Conservation (phyloP, 2,113 vertebrate genomes). For the Strix uralensis region DNA sequence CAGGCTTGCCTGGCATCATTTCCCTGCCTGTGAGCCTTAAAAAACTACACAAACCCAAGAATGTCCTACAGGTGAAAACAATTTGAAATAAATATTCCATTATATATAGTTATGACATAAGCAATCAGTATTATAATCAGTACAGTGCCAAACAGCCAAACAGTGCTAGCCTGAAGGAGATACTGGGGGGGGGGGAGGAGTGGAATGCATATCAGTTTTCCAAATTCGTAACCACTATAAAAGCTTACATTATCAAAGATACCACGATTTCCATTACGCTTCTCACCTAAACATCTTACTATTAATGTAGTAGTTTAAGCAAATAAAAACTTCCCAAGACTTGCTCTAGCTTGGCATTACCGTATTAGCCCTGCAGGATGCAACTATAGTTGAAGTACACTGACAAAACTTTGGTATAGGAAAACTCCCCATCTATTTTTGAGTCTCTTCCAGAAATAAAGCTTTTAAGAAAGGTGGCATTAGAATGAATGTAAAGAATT, state of each 20-base stretch:
- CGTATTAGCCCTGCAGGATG: not conserved
- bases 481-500: not conserved
- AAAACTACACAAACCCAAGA: not conserved
- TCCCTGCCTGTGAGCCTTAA: not conserved
- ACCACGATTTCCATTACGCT: not conserved
- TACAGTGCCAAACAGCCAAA: not conserved
- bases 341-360: not conserved
- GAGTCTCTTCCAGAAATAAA: not conserved
- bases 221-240: not conserved
- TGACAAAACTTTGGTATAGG: not conserved
- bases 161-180: not conserved
- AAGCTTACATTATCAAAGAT: not conserved
- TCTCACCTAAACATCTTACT: not conserved
- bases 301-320: not conserved
- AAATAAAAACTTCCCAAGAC: not conserved
- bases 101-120: not conserved
- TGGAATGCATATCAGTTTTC: not conserved
- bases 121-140: not conserved
- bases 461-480: not conserved
- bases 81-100: not conserved
- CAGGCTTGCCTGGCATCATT: not conserved
- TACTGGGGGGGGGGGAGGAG: rapidly evolving
- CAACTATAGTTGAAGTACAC: not conserved
- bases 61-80: not conserved
- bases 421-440: not conserved